Percentiles rank a stretch among this genome's conserved stretches.
phyloP scores from a whole-genome alignment of 2,113 vertebrate genomes.

The Excalfactoria chinensis region DNA sequence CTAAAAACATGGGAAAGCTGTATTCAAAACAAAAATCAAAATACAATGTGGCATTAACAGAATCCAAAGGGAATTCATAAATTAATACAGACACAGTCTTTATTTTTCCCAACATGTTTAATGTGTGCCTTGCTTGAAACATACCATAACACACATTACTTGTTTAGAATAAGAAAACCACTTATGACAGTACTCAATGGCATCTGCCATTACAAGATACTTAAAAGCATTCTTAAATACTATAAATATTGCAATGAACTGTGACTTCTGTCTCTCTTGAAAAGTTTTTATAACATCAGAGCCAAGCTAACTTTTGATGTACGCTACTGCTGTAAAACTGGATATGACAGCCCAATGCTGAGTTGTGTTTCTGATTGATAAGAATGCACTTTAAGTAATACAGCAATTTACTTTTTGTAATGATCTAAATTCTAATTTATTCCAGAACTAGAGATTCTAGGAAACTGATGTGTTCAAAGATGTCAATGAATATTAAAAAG shows the following conservation, averaged over 20 bases:
- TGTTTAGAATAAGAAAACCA: conserved; percentile 36
- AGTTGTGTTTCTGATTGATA: conserved; percentile 46
- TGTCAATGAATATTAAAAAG: not conserved
- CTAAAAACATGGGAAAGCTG: not conserved
- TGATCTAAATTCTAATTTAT: not conserved
- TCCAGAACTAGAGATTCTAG: not conserved
- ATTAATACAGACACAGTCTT: not conserved
- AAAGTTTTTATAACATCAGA: conserved; percentile 23
- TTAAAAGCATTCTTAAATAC: conserved; percentile 55
- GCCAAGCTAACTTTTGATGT: conserved; percentile 19
- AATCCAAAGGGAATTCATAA: conserved; percentile 28
- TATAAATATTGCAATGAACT: conserved; percentile 41
- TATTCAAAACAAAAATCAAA: conserved; percentile 15
- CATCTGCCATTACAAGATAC: conserved; percentile 42
- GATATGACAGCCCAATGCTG: not conserved
- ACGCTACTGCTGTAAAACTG: not conserved
- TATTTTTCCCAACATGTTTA: not conserved
- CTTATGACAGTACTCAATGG: conserved; percentile 29
- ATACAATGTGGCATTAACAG: not conserved
- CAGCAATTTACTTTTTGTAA: not conserved
- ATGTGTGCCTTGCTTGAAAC: not conserved
- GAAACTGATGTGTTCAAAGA: not conserved
- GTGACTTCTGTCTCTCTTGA: not conserved
- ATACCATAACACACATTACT: not conserved
- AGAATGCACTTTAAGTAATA: conserved; percentile 15